Conservation (phyloP, 2,888 invertebrate genomes). For the Macrosiphum euphorbiae region DNA sequence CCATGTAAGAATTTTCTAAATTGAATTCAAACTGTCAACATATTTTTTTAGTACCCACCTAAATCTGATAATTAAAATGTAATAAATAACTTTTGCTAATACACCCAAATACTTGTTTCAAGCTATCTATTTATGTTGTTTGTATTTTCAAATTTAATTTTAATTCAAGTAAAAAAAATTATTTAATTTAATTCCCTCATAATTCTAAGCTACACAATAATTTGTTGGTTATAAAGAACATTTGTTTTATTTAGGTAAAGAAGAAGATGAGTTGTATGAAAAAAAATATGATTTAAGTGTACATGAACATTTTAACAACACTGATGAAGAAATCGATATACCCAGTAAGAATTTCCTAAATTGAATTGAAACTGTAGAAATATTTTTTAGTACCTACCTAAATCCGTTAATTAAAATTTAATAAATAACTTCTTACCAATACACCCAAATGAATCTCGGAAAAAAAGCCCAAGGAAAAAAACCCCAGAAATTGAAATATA, state of each 20-base stretch:
- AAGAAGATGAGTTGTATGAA: neutral
- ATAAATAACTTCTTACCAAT: neutral
- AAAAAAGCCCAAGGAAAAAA: no score
- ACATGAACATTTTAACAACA: neutral
- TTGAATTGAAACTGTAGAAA: neutral
- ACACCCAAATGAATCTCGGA: no score
- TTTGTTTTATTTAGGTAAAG: neutral
- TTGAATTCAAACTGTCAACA: neutral
- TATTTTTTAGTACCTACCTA: neutral
- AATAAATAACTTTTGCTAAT: neutral
- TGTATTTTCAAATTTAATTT: neutral
- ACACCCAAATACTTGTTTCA: neutral
- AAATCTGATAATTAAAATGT: neutral
- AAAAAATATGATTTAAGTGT: neutral
- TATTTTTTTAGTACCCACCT: neutral
- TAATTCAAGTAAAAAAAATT: neutral
- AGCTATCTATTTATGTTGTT: neutral
- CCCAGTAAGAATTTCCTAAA: neutral
- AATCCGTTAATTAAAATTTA: neutral
- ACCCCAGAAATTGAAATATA: no score
- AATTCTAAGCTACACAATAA: neutral
- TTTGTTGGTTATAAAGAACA: neutral
- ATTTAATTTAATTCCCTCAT: neutral
- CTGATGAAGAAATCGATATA: neutral
- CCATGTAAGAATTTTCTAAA: neutral